A percentile compares a stretch with the other conserved stretches of the same genome.
phyloP scores from a whole-genome alignment of 2,113 vertebrate species.

The Rhinogobius similis region DNA sequence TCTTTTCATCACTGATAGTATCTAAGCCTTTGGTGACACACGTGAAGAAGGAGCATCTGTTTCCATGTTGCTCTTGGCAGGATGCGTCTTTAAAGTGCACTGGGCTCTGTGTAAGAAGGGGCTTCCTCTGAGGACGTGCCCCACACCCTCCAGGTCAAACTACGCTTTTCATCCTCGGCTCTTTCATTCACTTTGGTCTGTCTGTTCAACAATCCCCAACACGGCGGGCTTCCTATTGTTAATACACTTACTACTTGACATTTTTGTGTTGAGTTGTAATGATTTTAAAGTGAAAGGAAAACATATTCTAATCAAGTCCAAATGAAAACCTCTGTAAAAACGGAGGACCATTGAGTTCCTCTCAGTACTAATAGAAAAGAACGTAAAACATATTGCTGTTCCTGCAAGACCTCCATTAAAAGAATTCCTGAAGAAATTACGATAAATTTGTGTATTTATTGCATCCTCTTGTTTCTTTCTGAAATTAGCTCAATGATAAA shows the following conservation, averaged over 20 bases:
- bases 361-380: no score
- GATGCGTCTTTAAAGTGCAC: constrained; percentile 33
- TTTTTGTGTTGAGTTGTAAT: no score
- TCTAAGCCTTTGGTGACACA: constrained; percentile 34
- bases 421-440: no score
- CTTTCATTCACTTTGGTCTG: constrained; percentile 17
- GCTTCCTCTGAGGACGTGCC: constrained; percentile 18
- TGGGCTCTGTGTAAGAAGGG: constrained; percentile 5
- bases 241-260: constrained; percentile 7
- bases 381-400: no score
- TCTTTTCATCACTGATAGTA: neutral
- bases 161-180: constrained; percentile 14
- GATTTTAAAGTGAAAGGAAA: no score
- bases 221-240: constrained; percentile 13
- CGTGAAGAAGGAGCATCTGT: constrained; percentile 48
- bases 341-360: no score
- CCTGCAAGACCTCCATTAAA: no score
- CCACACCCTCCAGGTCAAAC: constrained; percentile 14
- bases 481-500: no score
- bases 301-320: no score
- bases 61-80: constrained; percentile 56
- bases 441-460: no score
- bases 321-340: no score
- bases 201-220: constrained; percentile 4
- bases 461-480: no score